Conservation (phyloP, 2,888 invertebrate genomes). For the Hyles lineata region DNA sequence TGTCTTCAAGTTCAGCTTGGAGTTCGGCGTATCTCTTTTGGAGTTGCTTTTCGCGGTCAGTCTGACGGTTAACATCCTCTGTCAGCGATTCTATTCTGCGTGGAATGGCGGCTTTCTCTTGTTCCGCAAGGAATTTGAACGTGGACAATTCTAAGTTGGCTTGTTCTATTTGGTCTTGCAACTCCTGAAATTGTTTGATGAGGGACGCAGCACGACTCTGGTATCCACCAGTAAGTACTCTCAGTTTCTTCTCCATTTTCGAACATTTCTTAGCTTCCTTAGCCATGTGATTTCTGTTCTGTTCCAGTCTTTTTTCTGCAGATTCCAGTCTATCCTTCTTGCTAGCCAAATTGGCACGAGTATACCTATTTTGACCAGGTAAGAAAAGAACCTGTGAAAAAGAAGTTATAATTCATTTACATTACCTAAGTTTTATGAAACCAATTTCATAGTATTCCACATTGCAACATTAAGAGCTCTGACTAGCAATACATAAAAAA, state of each 20-base stretch:
- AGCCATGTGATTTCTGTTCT: slow-evolving; percentile 97
- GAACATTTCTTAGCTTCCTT: slow-evolving; percentile 98
- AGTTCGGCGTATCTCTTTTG: slow-evolving; percentile 93
- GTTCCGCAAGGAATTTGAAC: slow-evolving; percentile 94
- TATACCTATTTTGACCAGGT: slow-evolving; percentile 96
- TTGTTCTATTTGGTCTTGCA: slow-evolving; percentile 96
- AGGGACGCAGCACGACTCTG: slow-evolving; percentile 90
- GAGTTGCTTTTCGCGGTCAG: slow-evolving; percentile 94
- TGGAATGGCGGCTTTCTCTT: slow-evolving; percentile 96
- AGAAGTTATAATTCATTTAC: slow-evolving; percentile 29
- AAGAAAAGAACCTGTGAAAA: slow-evolving; percentile 90
- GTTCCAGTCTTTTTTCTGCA: slow-evolving; percentile 95
- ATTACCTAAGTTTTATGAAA: not conserved
- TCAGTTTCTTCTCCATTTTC: slow-evolving; percentile 98
- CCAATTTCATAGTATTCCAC: no score
- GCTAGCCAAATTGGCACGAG: slow-evolving; percentile 96
- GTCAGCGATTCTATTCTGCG: slow-evolving; percentile 95
- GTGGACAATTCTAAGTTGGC: slow-evolving; percentile 95
- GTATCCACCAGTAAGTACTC: slow-evolving; percentile 92
- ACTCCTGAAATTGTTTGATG: slow-evolving; percentile 93
- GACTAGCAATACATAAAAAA: no score
- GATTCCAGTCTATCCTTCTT: slow-evolving; percentile 98
- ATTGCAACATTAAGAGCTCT: no score
- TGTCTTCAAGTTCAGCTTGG: slow-evolving; percentile 85
- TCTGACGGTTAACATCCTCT: slow-evolving; percentile 96